phyloP scores from a whole-genome alignment of 2,888 invertebrate species.

The Eupithecia vulgata region DNA sequence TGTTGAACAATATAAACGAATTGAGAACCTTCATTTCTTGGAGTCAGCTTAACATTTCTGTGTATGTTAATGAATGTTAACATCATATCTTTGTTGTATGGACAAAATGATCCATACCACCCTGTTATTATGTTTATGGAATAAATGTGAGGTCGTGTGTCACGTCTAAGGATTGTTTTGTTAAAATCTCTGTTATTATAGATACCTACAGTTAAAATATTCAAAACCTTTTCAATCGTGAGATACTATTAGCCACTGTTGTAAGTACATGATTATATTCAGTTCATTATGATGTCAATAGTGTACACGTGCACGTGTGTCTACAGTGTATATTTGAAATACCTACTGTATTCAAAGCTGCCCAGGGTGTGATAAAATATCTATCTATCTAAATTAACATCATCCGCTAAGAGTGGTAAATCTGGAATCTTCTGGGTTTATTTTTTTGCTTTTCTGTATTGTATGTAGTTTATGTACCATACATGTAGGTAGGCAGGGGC shows the following conservation, averaged over 20 bases:
- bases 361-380: too few relatives aligned
- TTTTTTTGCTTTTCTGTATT: not conserved
- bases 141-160: slow-evolving; percentile 43
- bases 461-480: not conserved
- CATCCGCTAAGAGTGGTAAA: not conserved
- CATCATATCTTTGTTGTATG: not conserved
- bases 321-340: not conserved
- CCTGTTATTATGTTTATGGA: not conserved
- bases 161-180: slow-evolving; percentile 46
- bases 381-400: not conserved
- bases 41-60: not conserved
- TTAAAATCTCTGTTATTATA: not conserved
- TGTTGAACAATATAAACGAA: too few relatives aligned
- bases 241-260: not conserved
- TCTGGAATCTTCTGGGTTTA: not conserved
- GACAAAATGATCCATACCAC: not conserved
- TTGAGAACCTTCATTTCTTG: not conserved
- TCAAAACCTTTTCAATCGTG: slow-evolving; percentile 16
- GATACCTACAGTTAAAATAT: not conserved
- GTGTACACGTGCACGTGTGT: slow-evolving; percentile 1
- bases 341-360: not conserved
- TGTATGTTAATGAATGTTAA: too few relatives aligned
- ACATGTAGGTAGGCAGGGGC: not conserved
- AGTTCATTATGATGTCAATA: slow-evolving; percentile 1
- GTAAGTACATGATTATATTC: slow-evolving; percentile 1